A percentile compares a stretch with the other conserved stretches of the same genome.
Evolutionary conservation across 2,888 invertebrate species (phyloP).

Genomic region (Hymenopus coronatus): DNA sequence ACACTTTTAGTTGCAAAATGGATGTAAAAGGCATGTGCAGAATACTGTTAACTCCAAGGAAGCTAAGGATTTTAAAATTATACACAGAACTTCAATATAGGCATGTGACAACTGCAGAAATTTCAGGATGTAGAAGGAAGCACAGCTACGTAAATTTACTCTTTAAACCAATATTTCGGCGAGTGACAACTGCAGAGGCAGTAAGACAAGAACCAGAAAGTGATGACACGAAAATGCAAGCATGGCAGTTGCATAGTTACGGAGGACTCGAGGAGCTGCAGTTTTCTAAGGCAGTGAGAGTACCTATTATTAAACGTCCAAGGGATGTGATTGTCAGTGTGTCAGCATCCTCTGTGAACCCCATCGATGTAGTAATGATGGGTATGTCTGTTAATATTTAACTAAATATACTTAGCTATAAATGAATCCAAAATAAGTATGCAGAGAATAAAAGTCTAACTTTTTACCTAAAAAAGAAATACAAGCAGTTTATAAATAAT

Average conservation of each 20-base stretch:
- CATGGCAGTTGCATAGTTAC: constrained; percentile 83
- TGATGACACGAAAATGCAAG: constrained; percentile 54
- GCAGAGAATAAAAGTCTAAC: no score
- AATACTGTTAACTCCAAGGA: neutral
- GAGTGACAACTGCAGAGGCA: neutral
- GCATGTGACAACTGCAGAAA: no score
- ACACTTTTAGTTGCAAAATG: neutral
- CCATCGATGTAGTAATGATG: constrained; percentile 84
- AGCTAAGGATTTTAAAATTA: neutral
- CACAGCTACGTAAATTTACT: neutral
- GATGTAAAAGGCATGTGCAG: neutral
- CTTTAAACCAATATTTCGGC: neutral
- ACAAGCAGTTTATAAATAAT: no score
- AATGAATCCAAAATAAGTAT: no score
- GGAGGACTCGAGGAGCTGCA: constrained; percentile 65
- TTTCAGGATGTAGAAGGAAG: neutral
- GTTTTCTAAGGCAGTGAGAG: constrained; percentile 58
- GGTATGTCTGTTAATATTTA: constrained; percentile 51
- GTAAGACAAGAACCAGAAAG: neutral
- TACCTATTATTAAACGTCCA: constrained; percentile 68
- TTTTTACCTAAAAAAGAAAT: no score
- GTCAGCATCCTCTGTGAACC: constrained; percentile 84
- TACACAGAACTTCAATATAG: no score
- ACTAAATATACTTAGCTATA: no score
- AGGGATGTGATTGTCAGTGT: constrained; percentile 79